A percentile compares a stretch with the other conserved stretches of the same genome.
phyloP scores from a whole-genome alignment of 2,888 invertebrate genomes.

The Hemaris fuciformis region DNA sequence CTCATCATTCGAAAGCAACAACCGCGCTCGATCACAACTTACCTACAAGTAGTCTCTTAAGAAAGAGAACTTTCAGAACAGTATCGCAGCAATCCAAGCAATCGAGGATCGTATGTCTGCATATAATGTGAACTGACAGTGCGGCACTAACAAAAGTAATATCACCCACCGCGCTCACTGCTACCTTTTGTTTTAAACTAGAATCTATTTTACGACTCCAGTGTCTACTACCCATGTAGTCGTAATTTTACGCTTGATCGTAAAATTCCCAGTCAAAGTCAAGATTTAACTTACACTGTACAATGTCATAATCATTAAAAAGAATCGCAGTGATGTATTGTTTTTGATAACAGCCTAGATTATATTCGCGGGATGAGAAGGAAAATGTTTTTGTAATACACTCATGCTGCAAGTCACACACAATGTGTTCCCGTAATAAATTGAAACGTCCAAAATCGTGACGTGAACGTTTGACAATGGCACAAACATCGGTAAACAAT shows the following conservation, averaged over 20 bases:
- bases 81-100: constrained; percentile 24
- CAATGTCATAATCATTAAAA: neutral
- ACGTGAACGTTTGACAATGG: neutral
- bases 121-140: constrained; percentile 48
- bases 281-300: neutral
- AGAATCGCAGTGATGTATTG: neutral
- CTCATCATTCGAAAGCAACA: neutral
- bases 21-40: neutral
- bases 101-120: constrained; percentile 21
- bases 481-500: constrained; percentile 7
- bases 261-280: constrained; percentile 49
- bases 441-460: neutral
- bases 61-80: neutral
- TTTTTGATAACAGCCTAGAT: neutral
- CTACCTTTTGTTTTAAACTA: constrained; percentile 73
- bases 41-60: neutral
- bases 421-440: neutral
- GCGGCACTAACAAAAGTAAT: constrained; percentile 37
- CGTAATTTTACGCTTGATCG: constrained; percentile 51
- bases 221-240: constrained; percentile 70
- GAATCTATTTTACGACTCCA: constrained; percentile 69
- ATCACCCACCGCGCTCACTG: constrained; percentile 65
- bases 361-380: neutral
- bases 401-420: neutral
- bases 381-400: neutral